These are phyloP conservation scores for Psittacula echo DNA, from an alignment of 2,797 vertebrate genomes.

Conservation along the genomic window DNA sequence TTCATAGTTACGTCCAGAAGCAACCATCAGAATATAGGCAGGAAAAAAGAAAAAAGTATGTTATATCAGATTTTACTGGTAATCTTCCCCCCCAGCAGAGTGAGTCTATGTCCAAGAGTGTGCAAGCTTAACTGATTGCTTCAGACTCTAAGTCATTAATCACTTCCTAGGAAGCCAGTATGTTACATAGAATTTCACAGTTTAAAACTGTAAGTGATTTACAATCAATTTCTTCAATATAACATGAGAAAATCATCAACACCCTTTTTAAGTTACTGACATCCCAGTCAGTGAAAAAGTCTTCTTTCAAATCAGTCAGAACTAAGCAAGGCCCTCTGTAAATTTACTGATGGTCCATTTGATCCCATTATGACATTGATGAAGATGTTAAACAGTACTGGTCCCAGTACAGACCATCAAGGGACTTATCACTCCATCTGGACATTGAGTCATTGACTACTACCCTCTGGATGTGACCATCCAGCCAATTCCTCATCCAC, in stretches of 20 bases:
- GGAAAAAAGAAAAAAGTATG: background rate
- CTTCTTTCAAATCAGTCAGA: background rate
- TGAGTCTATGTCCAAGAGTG: background rate
- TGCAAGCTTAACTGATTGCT: background rate
- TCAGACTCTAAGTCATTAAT: slow-evolving; percentile 18
- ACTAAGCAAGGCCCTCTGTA: background rate
- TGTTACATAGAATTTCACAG: background rate
- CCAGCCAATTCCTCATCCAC: background rate
- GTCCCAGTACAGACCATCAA: background rate
- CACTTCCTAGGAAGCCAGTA: background rate
- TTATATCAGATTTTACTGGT: background rate
- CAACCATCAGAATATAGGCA: background rate
- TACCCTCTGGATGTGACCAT: background rate
- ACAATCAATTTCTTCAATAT: background rate
- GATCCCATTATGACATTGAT: background rate
- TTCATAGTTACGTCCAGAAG: background rate
- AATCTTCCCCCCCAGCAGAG: background rate
- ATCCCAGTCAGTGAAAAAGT: background rate
- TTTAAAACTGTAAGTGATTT: background rate
- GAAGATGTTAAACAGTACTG: background rate
- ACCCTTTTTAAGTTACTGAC: background rate
- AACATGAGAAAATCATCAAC: background rate
- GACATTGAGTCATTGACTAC: background rate
- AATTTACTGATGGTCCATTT: background rate
- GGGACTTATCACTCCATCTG: background rate